Evolutionary conservation across 2,113 vertebrate species (phyloP), one percentile per base, ranked within the genome.

Genomic region (Hippocampus mohnikei): DNA sequence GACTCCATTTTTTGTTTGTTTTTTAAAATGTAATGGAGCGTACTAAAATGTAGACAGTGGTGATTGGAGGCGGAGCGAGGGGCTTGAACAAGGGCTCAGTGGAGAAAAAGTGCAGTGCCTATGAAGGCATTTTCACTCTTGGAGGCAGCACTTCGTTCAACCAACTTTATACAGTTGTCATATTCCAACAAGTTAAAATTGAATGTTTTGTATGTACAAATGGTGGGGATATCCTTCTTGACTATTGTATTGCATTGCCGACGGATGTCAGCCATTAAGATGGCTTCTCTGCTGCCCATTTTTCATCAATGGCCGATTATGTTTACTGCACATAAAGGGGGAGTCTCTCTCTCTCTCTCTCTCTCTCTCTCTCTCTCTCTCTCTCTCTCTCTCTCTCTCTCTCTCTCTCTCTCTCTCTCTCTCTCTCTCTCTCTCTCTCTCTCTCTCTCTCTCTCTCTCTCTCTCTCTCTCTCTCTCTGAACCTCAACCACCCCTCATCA

Each of bases 241-340:
- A 37, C 5, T 0, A n/a, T 40, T 50, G 50, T 60, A 29, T 66
- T 69, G 5, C 62, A 3, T 50, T 20, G 56, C 46, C 48, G 12
- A 58, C 9, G 58, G 41, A 68, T 16, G 21, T 67, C 60, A 55
- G 55, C 70, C 75, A 82, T 84, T 81, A 79, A 81, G 81, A 77
- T 75, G 58, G 72, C 67, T 66, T 80, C 13, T 66, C 48, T 44
- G 64, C 72, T 64, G 68, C 48, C 61, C 79, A 77, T 81, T 55
- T 69, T 59, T 55, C 77, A n/a, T 72, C 16, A 37, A 8, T 37
- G 33, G 33, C 33, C 33, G 33, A 37, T 37, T 37, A 37, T 37
- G 33, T 37, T 37, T 37, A 37, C 44, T 46, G 13, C 44, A 46
- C 44, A 46, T 46, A 4, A 46, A 15, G 44, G 44, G 3, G 13